phyloP scores from a whole-genome alignment of 2,888 invertebrate genomes.

The Spilosoma lubricipeda region DNA sequence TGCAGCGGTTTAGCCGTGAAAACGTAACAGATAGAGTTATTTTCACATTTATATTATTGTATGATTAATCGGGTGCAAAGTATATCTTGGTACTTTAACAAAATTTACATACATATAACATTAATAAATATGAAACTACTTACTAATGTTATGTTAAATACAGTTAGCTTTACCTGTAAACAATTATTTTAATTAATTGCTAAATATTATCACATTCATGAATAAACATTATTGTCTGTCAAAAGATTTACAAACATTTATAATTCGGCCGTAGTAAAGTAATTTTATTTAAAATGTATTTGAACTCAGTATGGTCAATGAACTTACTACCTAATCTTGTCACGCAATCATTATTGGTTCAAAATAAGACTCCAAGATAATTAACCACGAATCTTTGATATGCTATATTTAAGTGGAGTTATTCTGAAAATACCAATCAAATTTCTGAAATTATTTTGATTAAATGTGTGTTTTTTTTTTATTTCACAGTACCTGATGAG shows the following conservation, averaged over 20 bases:
- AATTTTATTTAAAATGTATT: not conserved
- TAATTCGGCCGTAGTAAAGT: not conserved
- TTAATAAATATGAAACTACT: not conserved
- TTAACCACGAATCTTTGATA: not conserved
- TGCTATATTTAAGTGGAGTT: not conserved
- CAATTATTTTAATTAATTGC: not conserved
- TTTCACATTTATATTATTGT: too few relatives aligned
- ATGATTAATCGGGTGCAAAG: not conserved
- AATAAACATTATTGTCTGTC: not conserved
- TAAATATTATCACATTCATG: not conserved
- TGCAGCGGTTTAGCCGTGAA: too few relatives aligned
- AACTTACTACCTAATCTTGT: constrained; percentile 22
- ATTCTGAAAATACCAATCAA: not conserved
- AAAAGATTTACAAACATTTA: not conserved
- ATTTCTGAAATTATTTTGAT: constrained; percentile 1
- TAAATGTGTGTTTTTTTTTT: constrained; percentile 22
- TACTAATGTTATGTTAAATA: not conserved
- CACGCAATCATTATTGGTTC: constrained; percentile 26
- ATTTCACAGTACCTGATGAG: constrained; percentile 87
- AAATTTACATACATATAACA: not conserved
- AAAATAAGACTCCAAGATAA: not conserved
- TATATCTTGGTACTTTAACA: not conserved
- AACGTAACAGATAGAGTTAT: too few relatives aligned
- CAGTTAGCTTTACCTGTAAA: not conserved
- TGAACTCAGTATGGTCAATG: constrained; percentile 25